Evolutionary conservation across 2,888 invertebrate genomes (phyloP), one percentile per base, ranked within the genome.

Genomic region (Acleris laterana): DNA sequence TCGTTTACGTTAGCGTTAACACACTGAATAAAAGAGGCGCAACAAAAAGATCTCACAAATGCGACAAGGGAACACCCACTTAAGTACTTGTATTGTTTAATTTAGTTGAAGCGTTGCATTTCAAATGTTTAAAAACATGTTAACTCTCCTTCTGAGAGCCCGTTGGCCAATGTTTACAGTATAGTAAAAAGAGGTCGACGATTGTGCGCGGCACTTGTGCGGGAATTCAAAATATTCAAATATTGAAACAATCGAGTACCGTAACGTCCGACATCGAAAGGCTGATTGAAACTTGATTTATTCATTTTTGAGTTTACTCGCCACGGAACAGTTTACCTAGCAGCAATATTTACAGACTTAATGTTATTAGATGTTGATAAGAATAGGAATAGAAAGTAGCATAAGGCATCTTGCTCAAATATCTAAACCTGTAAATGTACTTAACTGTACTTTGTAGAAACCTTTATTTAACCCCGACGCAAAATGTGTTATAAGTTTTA

Each of bases 141-240:
- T 22, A 44, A 22, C 42, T 42, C 22, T 42, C 46, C 19, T 50
- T 57, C 28, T 42, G 22, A 50, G 52, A 51, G 6, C 9, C 9
- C 28, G 9, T 50, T 74, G 73, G 74, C 76, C 72, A 72, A 62
- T 80, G 78, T 83, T 82, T 82, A 82, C 78, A 79, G 82, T n/a
- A 38, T 38, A 38, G 13, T 32, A 32, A 82, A 79, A 80, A 77
- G 74, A 74, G 77, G 55, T 57, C 25, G 42, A 42, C 11, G 60
- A 13, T 22, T 60, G 38, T 58, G 28, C 49, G 9, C 50, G 38
- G 32, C 48, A 55, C 62, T 63, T 53, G 53, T 53, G 53, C 17
- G 22, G 46, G 42, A 42, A 42, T 16, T 63, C 60, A 63, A 68
- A 68, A 28, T 28, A 42, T 16, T 63, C 60, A 63, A 68, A 68